Base-by-base conservation (phyloP, 2,888 invertebrate species). In the Latheticus oryzae region DNA sequence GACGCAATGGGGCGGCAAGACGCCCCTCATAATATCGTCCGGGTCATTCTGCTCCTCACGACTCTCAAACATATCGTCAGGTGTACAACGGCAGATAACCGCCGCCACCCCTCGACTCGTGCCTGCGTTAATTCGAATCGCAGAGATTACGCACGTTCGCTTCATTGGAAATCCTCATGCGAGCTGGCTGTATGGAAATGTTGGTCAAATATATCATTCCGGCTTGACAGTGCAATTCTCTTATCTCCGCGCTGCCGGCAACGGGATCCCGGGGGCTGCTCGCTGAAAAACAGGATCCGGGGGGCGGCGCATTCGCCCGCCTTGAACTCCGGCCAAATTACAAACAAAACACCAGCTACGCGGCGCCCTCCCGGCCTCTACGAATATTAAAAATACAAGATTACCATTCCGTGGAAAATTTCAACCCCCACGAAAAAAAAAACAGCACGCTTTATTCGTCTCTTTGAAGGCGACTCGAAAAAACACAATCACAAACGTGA, bases 191-290 rank as follows among this genome's bases (percentile, higher is more conserved):
- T 88, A 89, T 89, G 89, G 89, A 89, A 89, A 89, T 89, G 88
- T 87, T 88, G 89, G 88, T 88, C 88, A 88, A 88, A 90, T 90
- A 90, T 90, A 90, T 90, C 90, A 90, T 90, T 88, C 88, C 82
- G 87, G 87, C 85, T 86, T 89, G 89, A 89, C 89, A 89, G 89
- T 88, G 88, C 89, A 90, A 89, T 90, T 90, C 89, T 88, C 88
- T 89, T 89, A 89, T 89, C 89, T 87, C 80, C 81, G 80, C 80
- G 80, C 82, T 81, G 81, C 82, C 82, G 82, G 82, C 82, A 74
- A 72, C 71, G 75, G 72, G 71, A 73, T 74, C 74, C 73, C 71
- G 71, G 81, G 82, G 83, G 58, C 58, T 42, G 58, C 58, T 50
- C 81, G 82, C 81, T 81, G 76, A 76, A 77, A 77, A 77, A 77